Percentiles rank a stretch among this genome's conserved stretches.
Conservation (phyloP, 2,797 vertebrate genomes). For the Notolabrus celidotus region DNA sequence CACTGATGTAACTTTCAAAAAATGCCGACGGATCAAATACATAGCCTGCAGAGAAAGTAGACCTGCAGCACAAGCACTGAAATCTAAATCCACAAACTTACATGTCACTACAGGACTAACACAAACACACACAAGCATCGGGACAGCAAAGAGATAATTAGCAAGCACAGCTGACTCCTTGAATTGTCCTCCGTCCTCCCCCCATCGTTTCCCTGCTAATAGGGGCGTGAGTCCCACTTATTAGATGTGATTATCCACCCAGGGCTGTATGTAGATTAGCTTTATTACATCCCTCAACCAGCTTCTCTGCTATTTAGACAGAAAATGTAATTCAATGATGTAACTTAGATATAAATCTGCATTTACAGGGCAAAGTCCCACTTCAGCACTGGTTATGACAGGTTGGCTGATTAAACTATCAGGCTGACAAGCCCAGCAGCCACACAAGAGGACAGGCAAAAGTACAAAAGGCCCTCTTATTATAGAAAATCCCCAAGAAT, state of each 20-base stretch:
- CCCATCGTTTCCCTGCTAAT: conserved; percentile 77
- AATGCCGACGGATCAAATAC: conserved; percentile 42
- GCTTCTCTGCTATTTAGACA: conserved; percentile 81
- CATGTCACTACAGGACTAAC: conserved; percentile 71
- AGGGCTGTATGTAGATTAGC: conserved; percentile 83
- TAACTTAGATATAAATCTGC: conserved; percentile 84
- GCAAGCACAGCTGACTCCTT: conserved; percentile 81
- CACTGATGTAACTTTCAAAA: conserved; percentile 24
- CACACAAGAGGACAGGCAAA: conserved; percentile 80
- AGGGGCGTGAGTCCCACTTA: conserved; percentile 82
- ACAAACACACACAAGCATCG: conserved; percentile 72
- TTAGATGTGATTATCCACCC: conserved; percentile 84
- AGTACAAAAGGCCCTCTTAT: conserved; percentile 79
- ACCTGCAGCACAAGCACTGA: conserved; percentile 59
- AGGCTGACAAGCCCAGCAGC: conserved; percentile 81
- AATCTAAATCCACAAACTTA: conserved; percentile 56
- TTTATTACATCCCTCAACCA: conserved; percentile 79
- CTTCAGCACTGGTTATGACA: conserved; percentile 77
- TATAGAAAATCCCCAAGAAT: conserved; percentile 80
- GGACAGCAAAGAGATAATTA: conserved; percentile 80
- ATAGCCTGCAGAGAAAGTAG: conserved; percentile 43
- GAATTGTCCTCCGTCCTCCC: conserved; percentile 78
- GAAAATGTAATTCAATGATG: conserved; percentile 85
- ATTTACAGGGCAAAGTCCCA: conserved; percentile 81
- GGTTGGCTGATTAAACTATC: conserved; percentile 83